These are phyloP conservation scores for Epinotia nisella DNA, from an alignment of 2,888 invertebrate genomes.

Conservation along the genomic window DNA sequence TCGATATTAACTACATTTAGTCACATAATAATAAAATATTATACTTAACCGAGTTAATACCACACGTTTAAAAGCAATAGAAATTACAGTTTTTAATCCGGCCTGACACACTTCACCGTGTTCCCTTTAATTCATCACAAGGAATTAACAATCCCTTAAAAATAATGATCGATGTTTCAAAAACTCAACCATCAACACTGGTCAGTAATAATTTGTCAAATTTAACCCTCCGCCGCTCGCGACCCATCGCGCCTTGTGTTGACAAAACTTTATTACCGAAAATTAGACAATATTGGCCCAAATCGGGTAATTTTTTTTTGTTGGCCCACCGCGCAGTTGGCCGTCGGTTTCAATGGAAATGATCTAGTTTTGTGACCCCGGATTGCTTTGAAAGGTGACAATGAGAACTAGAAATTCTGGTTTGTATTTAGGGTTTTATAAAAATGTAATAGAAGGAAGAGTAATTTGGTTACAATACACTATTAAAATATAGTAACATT, in stretches of 20 bases:
- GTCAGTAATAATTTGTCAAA: slow-evolving; percentile 78
- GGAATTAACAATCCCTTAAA: slow-evolving; percentile 28
- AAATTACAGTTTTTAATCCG: background rate
- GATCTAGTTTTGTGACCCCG: slow-evolving; percentile 81
- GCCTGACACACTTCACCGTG: background rate
- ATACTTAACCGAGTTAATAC: background rate
- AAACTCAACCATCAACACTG: slow-evolving; percentile 67
- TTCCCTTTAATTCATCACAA: background rate
- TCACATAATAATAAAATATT: background rate
- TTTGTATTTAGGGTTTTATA: slow-evolving; percentile 56
- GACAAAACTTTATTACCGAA: slow-evolving; percentile 84
- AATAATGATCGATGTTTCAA: slow-evolving; percentile 60
- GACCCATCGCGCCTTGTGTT: slow-evolving; percentile 76
- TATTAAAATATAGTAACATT: slow-evolving; percentile 5
- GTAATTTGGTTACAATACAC: slow-evolving; percentile 27
- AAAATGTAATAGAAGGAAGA: slow-evolving; percentile 34
- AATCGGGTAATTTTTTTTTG: slow-evolving; percentile 74
- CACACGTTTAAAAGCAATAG: background rate
- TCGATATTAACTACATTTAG: too few species aligned
- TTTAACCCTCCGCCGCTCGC: slow-evolving; percentile 68
- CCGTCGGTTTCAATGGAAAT: slow-evolving; percentile 62
- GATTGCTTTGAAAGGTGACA: slow-evolving; percentile 65
- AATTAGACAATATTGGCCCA: slow-evolving; percentile 81
- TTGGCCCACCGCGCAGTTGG: slow-evolving; percentile 70
- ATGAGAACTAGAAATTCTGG: slow-evolving; percentile 74